These are phyloP conservation scores for Ernsta delagoae DNA, from an alignment of 2,888 invertebrate species.

Conservation along the genomic window DNA sequence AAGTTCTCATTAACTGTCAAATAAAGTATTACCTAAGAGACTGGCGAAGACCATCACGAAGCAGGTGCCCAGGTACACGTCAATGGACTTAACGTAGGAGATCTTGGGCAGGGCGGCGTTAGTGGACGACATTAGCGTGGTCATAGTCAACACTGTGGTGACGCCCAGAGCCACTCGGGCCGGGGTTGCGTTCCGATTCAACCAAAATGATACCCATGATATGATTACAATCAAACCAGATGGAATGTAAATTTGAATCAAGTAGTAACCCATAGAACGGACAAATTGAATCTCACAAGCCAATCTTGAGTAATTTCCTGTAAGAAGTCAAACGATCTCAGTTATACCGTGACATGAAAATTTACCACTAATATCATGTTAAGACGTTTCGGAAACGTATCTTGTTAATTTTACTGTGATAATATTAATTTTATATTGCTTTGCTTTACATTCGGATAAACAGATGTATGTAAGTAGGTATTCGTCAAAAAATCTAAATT, in stretches of 20 bases:
- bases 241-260: constrained; percentile 99
- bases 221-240: constrained; percentile 98
- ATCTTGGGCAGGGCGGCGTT: constrained; percentile 99
- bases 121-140: constrained; percentile 98
- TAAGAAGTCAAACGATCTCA: constrained; percentile 42
- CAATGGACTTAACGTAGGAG: constrained; percentile 98
- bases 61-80: constrained; percentile 98
- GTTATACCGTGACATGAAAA: constrained; percentile 11
- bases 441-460: not conserved
- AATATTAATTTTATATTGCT: not conserved
- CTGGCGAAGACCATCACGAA: constrained; percentile 99
- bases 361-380: not conserved
- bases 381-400: not conserved
- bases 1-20: constrained; percentile 46
- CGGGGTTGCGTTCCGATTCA: constrained; percentile 97
- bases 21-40: constrained; percentile 90
- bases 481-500: constrained; percentile 13
- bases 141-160: constrained; percentile 98
- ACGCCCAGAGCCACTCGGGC: constrained; percentile 97
- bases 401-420: not conserved
- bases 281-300: constrained; percentile 98
- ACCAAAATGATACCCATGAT: constrained; percentile 98
- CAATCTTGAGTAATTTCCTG: constrained; percentile 98
- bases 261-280: constrained; percentile 99
- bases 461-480: not conserved